Evolutionary conservation across 2,888 invertebrate genomes (phyloP), one percentile per base, ranked within the genome.

Genomic region (Cyclophora albipunctata): DNA sequence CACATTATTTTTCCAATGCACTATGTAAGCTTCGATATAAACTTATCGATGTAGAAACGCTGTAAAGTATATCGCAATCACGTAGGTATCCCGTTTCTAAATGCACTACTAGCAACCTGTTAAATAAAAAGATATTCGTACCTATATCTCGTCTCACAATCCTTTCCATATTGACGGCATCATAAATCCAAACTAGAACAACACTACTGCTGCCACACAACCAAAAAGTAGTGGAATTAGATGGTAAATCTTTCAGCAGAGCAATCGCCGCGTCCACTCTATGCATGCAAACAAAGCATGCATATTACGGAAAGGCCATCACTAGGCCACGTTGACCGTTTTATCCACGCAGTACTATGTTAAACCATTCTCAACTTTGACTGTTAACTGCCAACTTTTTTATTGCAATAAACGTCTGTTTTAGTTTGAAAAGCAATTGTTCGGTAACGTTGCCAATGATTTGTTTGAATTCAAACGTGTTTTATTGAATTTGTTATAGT

Each of bases 361-460:
- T 7, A 40, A 34, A 43, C 47, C 43, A 54, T 51, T 51, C 51
- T 51, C 47, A 51, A 51, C 54, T 54, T 51, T 49, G 49, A 54
- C 53, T 40, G 45, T 48, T 47, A 52, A 47, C 52, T 52, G 42
- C 46, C 48, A 55, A 52, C 54, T 55, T 55, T 55, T 55, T 52
- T 52, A 55, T 48, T 55, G 52, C 54, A 55, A 55, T 55, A 54
- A 49, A 50, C 46, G 45, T 50, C 51, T 54, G 49, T 55, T 50
- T 53, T 41, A 50, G 51, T 49, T 50, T 46, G 45, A 48, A 51
- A 47, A 52, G 49, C 50, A 56, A 55, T 54, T 50, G 52, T 46
- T 50, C 37, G 47, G 48, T 51, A 20, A 20, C 20, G 20, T 52
- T 53, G 43, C 34, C 45, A 45, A 45, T 45, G 43, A 4, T 43